phyloP scores from a whole-genome alignment of 2,113 vertebrate genomes.

The Gobiocypris rarus region DNA sequence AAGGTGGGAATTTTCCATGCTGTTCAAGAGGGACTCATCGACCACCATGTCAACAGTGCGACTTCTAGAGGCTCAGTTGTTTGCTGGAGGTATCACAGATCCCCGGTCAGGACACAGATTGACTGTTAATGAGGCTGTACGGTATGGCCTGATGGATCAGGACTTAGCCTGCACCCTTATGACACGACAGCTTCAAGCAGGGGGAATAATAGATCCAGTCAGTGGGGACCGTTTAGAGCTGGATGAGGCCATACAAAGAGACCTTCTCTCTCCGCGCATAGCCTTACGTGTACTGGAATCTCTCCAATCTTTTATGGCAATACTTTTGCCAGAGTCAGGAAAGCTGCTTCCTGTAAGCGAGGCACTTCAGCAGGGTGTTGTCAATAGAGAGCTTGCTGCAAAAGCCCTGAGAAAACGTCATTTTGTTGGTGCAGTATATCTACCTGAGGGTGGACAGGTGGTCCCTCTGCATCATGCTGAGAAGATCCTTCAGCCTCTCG shows the following conservation, averaged over 20 bases:
- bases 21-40: constrained; percentile 88
- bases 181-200: constrained; percentile 82
- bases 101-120: constrained; percentile 88
- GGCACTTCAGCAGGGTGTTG: constrained; percentile 84
- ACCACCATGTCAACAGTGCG: constrained; percentile 82
- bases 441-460: constrained; percentile 80
- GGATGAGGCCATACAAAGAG: constrained; percentile 82
- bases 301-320: constrained; percentile 81
- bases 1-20: constrained; percentile 88
- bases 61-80: constrained; percentile 90
- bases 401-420: constrained; percentile 80
- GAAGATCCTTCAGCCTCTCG: constrained; percentile 73
- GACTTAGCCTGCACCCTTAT: constrained; percentile 87
- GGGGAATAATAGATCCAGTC: constrained; percentile 83
- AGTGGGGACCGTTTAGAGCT: constrained; percentile 80
- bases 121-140: constrained; percentile 82
- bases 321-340: constrained; percentile 90
- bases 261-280: constrained; percentile 79
- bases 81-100: constrained; percentile 92
- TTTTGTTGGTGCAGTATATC: constrained; percentile 79
- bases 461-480: constrained; percentile 78
- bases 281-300: constrained; percentile 87
- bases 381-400: constrained; percentile 80
- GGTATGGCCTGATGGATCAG: constrained; percentile 84
- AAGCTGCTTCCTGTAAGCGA: constrained; percentile 80